These are phyloP conservation scores for Lysandra bellargus DNA, from an alignment of 2,888 invertebrate genomes.

Conservation along the genomic window DNA sequence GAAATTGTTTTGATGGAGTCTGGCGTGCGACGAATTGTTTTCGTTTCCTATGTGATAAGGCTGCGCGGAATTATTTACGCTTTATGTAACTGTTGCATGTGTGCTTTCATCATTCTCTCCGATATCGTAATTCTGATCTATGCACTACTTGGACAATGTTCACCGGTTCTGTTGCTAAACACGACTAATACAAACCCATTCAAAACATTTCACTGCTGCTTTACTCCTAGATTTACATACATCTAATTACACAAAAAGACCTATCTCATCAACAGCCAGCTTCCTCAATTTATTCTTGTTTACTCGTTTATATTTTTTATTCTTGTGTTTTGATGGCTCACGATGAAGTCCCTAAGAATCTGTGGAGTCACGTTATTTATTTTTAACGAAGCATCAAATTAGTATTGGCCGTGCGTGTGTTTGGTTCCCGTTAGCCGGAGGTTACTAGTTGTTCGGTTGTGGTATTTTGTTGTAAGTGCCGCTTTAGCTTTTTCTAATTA, in stretches of 20 bases:
- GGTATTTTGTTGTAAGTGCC: not conserved
- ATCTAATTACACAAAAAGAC: not conserved
- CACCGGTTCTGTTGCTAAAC: not conserved
- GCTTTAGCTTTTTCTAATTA: not conserved
- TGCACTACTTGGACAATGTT: not conserved
- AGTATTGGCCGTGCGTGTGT: conserved; percentile 43
- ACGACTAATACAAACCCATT: not conserved
- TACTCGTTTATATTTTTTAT: conserved; percentile 11
- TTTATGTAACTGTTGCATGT: conserved; percentile 40
- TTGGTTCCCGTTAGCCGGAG: conserved; percentile 47
- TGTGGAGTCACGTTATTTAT: conserved; percentile 44
- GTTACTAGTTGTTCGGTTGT: conserved; percentile 28
- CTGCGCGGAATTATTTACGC: conserved; percentile 41
- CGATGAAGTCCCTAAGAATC: conserved; percentile 29
- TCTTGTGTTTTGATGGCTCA: not conserved
- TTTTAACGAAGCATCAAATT: conserved; percentile 42
- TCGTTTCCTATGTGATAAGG: conserved; percentile 36
- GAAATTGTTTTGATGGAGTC: conserved; percentile 5
- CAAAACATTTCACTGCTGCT: not conserved
- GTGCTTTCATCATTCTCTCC: conserved; percentile 36
- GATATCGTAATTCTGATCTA: conserved; percentile 24
- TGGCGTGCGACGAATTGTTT: conserved; percentile 38
- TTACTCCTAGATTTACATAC: not conserved
- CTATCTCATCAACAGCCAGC: not conserved
- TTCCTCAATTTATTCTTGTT: conserved; percentile 20